Evolutionary conservation across 2,113 vertebrate species (phyloP), one percentile per base, ranked within the genome.

Genomic region (Semnornis frantzii): DNA sequence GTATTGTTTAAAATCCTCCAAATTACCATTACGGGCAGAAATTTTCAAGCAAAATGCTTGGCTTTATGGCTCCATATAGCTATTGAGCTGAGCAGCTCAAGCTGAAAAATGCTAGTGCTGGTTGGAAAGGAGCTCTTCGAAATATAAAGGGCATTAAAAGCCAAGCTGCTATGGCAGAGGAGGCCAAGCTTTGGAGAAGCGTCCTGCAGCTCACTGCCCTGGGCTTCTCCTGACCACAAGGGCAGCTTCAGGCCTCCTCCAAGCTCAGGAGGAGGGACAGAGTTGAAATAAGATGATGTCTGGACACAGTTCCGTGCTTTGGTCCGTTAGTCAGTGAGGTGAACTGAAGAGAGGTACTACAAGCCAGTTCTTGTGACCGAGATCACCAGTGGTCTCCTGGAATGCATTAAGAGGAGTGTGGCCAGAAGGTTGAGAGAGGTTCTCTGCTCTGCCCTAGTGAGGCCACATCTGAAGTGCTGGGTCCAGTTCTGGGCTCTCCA

Each of bases 91-190:
- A 91, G 66, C 33, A 92, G 87, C 70, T 95, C 75, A 77, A 89
- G 87, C 95, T 95, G 92, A 87, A 95, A 91, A 96, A 48, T 28
- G 37, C 18, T 6, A 20, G 74, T 85, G 89, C 52, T 31, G 65
- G 86, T 89, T 73, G 84, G 86, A 72, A 66, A 60, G 75, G 57
- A 87, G 52, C 37, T 80, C 60, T 89, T 14, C 30, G 30, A 85
- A 72, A 11, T 24, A 63, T 11, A 33, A 34, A 74, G 54, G 6
- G 19, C 14, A 1, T 63, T 71, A 46, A 63, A 95, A 90, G 63
- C 74, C 28, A 17, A 8, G 24, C 13, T 66, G 48, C 21, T 30
- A 0, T 24, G 68, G 64, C 31, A 46, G 71, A 69, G 55, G 12
- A 79, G 79, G 17, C 12, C 17, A 42, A 44, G 37, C n/a, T 42